Percentiles rank a stretch among this genome's conserved stretches.
Conservation (phyloP, 2,888 invertebrate species). For the Eumacrocentrus americanus region DNA sequence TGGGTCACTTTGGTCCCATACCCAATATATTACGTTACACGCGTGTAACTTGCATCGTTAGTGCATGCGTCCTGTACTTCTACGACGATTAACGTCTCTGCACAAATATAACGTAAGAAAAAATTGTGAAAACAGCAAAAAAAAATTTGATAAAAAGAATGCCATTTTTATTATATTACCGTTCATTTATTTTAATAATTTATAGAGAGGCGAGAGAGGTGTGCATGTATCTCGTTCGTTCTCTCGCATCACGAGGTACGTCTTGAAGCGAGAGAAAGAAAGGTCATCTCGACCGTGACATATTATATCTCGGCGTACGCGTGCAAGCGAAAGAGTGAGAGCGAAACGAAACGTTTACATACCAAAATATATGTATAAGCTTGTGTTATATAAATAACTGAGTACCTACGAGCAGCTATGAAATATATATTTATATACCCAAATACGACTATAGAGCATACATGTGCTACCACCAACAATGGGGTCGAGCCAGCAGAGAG, state of each 20-base stretch:
- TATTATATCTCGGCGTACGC: slow-evolving; percentile 33
- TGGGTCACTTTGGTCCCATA: slow-evolving; percentile 18
- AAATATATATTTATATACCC: background rate
- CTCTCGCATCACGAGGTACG: slow-evolving; percentile 3
- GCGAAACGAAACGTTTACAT: slow-evolving; percentile 10
- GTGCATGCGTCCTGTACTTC: slow-evolving; percentile 7
- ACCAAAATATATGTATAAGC: slow-evolving; percentile 9
- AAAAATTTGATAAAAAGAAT: too few species aligned
- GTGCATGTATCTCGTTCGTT: background rate
- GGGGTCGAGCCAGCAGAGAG: too few species aligned
- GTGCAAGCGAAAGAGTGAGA: slow-evolving; percentile 2
- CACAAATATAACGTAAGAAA: too few species aligned
- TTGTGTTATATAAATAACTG: background rate
- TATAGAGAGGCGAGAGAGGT: background rate
- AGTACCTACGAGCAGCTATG: too few species aligned
- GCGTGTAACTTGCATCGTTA: slow-evolving; percentile 33
- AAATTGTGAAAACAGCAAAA: too few species aligned
- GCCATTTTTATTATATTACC: too few species aligned
- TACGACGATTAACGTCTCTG: slow-evolving; percentile 6
- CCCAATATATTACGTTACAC: too few species aligned
- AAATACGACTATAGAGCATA: too few species aligned
- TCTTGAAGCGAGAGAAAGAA: slow-evolving; percentile 30
- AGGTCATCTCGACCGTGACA: slow-evolving; percentile 42
- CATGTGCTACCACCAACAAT: too few species aligned
- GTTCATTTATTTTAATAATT: background rate